Conservation (phyloP, 2,113 vertebrate genomes). For the Cavia aperea region DNA sequence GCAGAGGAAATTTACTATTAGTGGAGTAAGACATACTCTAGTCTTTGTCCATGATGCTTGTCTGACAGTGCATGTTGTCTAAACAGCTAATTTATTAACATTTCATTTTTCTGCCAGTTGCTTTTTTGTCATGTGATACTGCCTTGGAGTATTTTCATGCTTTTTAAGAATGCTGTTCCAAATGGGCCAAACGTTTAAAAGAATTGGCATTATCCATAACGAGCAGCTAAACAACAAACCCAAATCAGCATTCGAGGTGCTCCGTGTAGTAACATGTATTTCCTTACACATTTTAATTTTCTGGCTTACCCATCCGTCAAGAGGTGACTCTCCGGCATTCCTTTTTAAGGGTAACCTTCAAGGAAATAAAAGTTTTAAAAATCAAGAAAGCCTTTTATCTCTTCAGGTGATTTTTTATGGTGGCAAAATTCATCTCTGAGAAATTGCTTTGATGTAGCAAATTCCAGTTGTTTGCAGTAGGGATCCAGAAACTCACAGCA, state of each 20-base stretch:
- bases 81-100: not conserved
- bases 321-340: conserved; percentile 24
- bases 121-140: not conserved
- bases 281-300: not conserved
- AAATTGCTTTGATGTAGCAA: conserved; percentile 10
- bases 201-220: not conserved
- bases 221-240: not conserved
- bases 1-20: not conserved
- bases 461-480: conserved; percentile 30
- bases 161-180: not conserved
- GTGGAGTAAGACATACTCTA: not conserved
- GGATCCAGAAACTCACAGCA: conserved; percentile 8
- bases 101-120: not conserved
- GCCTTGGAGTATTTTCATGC: not conserved
- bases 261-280: not conserved
- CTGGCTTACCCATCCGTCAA: not conserved
- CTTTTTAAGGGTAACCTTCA: conserved; percentile 41
- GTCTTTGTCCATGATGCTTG: not conserved
- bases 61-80: not conserved
- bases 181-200: not conserved
- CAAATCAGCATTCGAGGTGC: not conserved
- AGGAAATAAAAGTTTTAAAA: not conserved
- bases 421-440: conserved; percentile 59
- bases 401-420: not conserved
- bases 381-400: not conserved